These are phyloP conservation scores for Tenualosa ilisha DNA, from an alignment of 2,797 vertebrate genomes.

Conservation along the genomic window DNA sequence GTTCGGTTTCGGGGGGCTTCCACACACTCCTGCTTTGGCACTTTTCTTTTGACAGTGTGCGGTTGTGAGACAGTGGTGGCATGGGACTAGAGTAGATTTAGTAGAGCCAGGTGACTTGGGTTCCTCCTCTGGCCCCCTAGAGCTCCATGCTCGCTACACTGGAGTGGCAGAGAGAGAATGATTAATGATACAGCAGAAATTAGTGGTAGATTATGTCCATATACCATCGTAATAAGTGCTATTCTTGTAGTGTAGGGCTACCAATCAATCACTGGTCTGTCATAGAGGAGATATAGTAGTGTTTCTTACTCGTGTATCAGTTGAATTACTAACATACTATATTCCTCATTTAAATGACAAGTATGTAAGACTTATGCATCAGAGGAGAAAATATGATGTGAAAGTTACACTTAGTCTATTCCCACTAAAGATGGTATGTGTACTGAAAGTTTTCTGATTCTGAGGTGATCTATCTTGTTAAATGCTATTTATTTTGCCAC, in stretches of 20 bases:
- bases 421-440: neutral
- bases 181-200: neutral
- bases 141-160: conserved; percentile 99
- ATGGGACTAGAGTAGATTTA: neutral
- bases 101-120: neutral
- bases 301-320: neutral
- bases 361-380: neutral
- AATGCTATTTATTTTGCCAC: neutral
- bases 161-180: conserved; percentile 82
- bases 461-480: neutral
- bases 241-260: neutral
- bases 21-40: conserved; percentile 23
- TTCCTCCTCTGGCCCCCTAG: conserved; percentile 75
- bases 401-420: neutral
- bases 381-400: neutral
- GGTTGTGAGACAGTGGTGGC: conserved; percentile 20
- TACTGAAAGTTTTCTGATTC: neutral
- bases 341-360: neutral
- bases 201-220: neutral
- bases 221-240: no score
- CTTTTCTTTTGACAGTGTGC: conserved; percentile 23
- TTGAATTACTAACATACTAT: neutral
- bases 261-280: neutral
- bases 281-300: neutral
- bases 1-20: neutral